Percentiles rank a stretch among this genome's conserved stretches.
Evolutionary conservation across 2,113 vertebrate genomes (phyloP).

Genomic region (Oncorhynchus clarkii): DNA sequence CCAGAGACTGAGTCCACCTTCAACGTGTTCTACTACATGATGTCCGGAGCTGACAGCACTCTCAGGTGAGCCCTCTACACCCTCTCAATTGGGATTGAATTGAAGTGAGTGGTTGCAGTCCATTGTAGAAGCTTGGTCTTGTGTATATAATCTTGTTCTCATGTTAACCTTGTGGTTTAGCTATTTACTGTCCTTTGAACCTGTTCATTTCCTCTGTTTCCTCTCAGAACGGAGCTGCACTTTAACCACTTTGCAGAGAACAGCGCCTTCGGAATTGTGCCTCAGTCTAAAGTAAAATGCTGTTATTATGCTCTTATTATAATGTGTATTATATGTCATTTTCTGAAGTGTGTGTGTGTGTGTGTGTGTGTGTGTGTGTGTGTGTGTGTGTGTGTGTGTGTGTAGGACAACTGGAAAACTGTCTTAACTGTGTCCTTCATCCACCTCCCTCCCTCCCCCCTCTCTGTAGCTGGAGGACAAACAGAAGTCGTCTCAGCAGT

Average conservation of each 20-base stretch:
- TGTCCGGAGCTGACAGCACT: constrained; percentile 85
- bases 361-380: too few species aligned
- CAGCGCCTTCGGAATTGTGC: constrained; percentile 86
- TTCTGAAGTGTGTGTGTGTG: background rate
- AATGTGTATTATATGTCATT: background rate
- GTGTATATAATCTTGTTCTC: too few species aligned
- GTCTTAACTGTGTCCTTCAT: background rate
- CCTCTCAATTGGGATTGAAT: too few species aligned
- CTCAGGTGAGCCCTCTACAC: constrained; percentile 77
- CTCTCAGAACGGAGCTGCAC: constrained; percentile 90
- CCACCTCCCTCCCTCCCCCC: background rate
- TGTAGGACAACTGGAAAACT: background rate
- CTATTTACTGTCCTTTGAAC: background rate
- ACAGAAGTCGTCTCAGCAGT: constrained; percentile 89
- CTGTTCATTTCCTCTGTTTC: background rate
- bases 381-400: too few species aligned
- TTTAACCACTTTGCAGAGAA: constrained; percentile 93
- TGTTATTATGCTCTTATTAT: too few species aligned
- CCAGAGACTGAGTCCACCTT: constrained; percentile 85
- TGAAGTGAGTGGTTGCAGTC: too few species aligned
- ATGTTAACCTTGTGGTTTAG: background rate
- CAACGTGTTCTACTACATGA: constrained; percentile 93
- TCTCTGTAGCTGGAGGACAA: constrained; percentile 86
- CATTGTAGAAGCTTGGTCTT: too few species aligned
- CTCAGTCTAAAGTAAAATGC: constrained; percentile 81